Evolutionary conservation across 92 coral and sea anemone species (phyloP), one percentile per base, ranked within the genome.

Genomic region (Hydrozoanthus gracilis): DNA sequence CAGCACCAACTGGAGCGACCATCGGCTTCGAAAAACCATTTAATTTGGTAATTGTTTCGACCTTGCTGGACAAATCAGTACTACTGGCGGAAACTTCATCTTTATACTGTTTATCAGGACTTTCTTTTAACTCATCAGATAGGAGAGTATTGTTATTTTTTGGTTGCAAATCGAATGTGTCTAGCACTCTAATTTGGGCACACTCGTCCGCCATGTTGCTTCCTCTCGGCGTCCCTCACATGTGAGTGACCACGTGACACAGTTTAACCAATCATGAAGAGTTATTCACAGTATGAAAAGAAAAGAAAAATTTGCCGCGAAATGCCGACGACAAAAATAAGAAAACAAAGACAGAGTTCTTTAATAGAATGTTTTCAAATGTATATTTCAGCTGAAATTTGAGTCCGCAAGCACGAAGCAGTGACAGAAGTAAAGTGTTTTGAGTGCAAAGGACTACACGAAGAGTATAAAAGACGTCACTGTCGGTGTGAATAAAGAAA

Each of bases 161-260:
- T 7, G 18, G 49, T 58, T 67, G 85, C 14, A 80, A 80, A 65
- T 80, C 85, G 55, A 64, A 80, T 20, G 62, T 80, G 47, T 66
- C 52, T 51, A 79, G 14, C 13, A 61, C 45, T 4, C 76, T 82
- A 27, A 88, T 52, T n/a, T n/a, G n/a, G n/a, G 18, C 65, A 77
- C 69, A 70, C 20, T 89, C 88, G 16, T 71, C 89, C 92, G 92
- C 92, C 92, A 89, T 89, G 83, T 89, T 89, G 89, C 68, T 39
- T 84, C 48, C 20, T 74, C 49, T 52, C 71, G 54, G 77, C 71
- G 71, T 72, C 82, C 79, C 84, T 79, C 51, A 86, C 70, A 71
- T 89, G 84, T 71, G 20, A 67, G 16, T 3, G 20, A 11, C 47
- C 91, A 89, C 92, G 88, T 83, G 91, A 77, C 17, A 4, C 7